phyloP scores from a whole-genome alignment of 2,888 invertebrate species.

The Drosophila mercatorum region DNA sequence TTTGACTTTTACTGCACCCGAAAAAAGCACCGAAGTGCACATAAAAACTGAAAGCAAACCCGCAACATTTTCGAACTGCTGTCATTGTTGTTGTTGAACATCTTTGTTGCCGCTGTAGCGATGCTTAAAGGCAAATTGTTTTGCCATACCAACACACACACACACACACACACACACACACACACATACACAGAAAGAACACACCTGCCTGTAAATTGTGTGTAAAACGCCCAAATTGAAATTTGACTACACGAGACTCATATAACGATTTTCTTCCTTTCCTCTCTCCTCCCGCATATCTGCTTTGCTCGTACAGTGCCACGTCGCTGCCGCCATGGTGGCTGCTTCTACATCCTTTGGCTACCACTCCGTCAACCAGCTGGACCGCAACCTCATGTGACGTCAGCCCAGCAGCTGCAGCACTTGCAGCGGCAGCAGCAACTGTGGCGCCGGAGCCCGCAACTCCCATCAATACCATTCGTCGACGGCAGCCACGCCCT shows the following conservation, averaged over 20 bases:
- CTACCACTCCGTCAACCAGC: constrained; percentile 84
- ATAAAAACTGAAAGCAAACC: constrained; percentile 54
- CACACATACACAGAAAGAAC: constrained; percentile 18
- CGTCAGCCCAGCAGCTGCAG: constrained; percentile 85
- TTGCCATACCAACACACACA: constrained; percentile 35
- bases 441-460: constrained; percentile 75
- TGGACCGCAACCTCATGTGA: constrained; percentile 84
- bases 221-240: constrained; percentile 38
- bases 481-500: constrained; percentile 65
- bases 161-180: constrained; percentile 21
- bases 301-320: constrained; percentile 77
- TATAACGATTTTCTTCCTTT: constrained; percentile 12
- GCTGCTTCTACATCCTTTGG: constrained; percentile 84
- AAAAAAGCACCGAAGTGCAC: constrained; percentile 27
- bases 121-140: constrained; percentile 61
- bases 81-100: constrained; percentile 47
- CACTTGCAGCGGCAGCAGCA: constrained; percentile 84
- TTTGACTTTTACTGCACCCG: constrained; percentile 71
- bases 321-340: constrained; percentile 85
- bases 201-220: constrained; percentile 71
- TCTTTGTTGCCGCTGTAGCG: constrained; percentile 59
- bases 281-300: constrained; percentile 6
- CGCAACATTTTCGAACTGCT: constrained; percentile 61
- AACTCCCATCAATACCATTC: constrained; percentile 72
- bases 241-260: constrained; percentile 47